phyloP scores from a whole-genome alignment of 35 echinoderm and acorn worm species.

The Amphiura filiformis region DNA sequence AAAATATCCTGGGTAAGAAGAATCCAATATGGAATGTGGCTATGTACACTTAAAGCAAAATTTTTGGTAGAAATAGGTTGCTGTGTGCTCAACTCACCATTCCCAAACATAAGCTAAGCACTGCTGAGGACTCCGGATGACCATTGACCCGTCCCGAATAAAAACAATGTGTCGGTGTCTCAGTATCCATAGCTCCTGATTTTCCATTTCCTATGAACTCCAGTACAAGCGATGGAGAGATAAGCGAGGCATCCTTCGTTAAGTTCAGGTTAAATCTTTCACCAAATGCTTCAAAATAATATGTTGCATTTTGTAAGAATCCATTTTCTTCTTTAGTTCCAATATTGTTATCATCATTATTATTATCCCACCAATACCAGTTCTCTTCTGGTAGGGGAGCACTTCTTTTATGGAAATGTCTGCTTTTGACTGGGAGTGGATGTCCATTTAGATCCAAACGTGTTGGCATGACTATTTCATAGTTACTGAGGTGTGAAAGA shows the following conservation, averaged over 20 bases:
- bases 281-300: slow-evolving; percentile 20
- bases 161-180: slow-evolving; percentile 25
- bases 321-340: neutral
- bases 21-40: too few relatives aligned
- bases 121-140: slow-evolving; percentile 17
- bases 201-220: slow-evolving; percentile 28
- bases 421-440: neutral
- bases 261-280: slow-evolving; percentile 24
- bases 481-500: neutral
- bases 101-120: slow-evolving; percentile 22
- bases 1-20: too few relatives aligned
- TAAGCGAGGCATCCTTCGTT: slow-evolving; percentile 18
- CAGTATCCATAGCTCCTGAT: neutral
- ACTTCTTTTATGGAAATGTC: slow-evolving; percentile 31
- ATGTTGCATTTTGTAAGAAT: slow-evolving; percentile 8
- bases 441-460: slow-evolving; percentile 22
- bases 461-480: slow-evolving; percentile 27
- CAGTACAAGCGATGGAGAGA: slow-evolving; percentile 28
- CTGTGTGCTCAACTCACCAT: slow-evolving; percentile 11
- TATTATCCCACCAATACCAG: neutral
- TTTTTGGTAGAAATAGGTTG: too few relatives aligned
- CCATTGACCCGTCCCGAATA: slow-evolving; percentile 12
- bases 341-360: neutral
- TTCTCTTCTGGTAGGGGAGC: neutral
- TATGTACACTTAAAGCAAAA: too few relatives aligned